These are phyloP conservation scores for Ceratothoa steindachneri DNA, from an alignment of 2,888 invertebrate genomes.

Conservation along the genomic window DNA sequence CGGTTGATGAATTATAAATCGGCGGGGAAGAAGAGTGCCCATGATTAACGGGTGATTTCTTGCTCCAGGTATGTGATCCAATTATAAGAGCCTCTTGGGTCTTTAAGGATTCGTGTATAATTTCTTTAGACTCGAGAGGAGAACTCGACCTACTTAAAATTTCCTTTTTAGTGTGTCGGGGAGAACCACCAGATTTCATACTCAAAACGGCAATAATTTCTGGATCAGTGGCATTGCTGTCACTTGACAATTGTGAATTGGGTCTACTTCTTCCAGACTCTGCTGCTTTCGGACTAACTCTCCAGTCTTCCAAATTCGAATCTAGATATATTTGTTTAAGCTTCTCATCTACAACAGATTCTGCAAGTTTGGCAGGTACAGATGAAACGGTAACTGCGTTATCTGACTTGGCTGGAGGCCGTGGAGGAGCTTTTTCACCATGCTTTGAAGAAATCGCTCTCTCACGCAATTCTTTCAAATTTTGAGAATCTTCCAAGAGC, in stretches of 20 bases:
- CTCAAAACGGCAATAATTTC: conserved; percentile 56
- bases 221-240: conserved; percentile 63
- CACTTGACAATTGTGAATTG: conserved; percentile 63
- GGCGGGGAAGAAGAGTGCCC: conserved; percentile 58
- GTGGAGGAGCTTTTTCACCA: conserved; percentile 49
- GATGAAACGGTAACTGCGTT: conserved; percentile 20
- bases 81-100: conserved; percentile 33
- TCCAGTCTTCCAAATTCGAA: conserved; percentile 63
- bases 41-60: conserved; percentile 50
- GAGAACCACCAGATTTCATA: conserved; percentile 17
- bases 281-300: conserved; percentile 61
- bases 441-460: conserved; percentile 63
- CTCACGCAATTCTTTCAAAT: conserved; percentile 69
- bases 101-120: conserved; percentile 7
- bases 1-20: conserved; percentile 54
- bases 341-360: conserved; percentile 63
- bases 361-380: conserved; percentile 36
- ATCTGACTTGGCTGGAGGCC: neutral
- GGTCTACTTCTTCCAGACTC: conserved; percentile 59
- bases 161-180: conserved; percentile 18
- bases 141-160: neutral
- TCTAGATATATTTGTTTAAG: conserved; percentile 66
- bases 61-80: neutral
- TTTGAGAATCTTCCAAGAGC: conserved; percentile 72
- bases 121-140: neutral